Evolutionary conservation across 2,797 vertebrate genomes (phyloP), one percentile per base, ranked within the genome.

Genomic region (Sandelia bainsii): DNA sequence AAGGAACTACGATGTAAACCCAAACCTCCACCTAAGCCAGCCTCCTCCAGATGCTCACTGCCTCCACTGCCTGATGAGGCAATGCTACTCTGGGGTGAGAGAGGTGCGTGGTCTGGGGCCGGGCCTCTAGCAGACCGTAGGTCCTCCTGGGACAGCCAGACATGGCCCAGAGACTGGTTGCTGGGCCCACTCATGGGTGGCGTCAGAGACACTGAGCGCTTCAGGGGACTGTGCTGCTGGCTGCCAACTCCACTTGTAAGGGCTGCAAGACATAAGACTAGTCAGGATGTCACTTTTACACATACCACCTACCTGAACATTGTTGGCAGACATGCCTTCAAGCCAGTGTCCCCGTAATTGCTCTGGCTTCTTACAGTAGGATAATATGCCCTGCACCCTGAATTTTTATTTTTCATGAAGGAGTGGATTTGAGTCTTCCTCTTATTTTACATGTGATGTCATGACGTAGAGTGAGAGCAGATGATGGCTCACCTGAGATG

Each of bases 141-240:
- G 90, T 99, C 98, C 95, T 99, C 98, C 94, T 99, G 98, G 89
- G 98, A 99, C 94, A 99, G 95, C 98, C 98, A 99, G 91, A 97
- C 96, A 81, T 98, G 97, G 91, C 97, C 97, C 90, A 99, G 94
- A 79, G 96, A 94, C 81, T 98, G 97, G 93, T 85, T 92, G 72
- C 94, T 96, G 92, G 97, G 95, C 87, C 96, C 97, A 80, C 96
- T 98, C 95, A 98, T 99, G 86, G 98, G 98, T 86, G 98, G 98
- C 60, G 98, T 99, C 87, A 99, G 96, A 93, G 98, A 99, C 85
- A 99, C 97, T 50, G 98, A 99, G 89, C 98, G 96, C 95, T 99
- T 98, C 94, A 99, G 95, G 91, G 97, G 97, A 92, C 97, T 98
- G 96, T 99, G 97, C 91, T 97, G 97, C 93, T 89, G 90, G 68